Base-by-base conservation (phyloP, 2,113 vertebrate genomes). In the Junco hyemalis region DNA sequence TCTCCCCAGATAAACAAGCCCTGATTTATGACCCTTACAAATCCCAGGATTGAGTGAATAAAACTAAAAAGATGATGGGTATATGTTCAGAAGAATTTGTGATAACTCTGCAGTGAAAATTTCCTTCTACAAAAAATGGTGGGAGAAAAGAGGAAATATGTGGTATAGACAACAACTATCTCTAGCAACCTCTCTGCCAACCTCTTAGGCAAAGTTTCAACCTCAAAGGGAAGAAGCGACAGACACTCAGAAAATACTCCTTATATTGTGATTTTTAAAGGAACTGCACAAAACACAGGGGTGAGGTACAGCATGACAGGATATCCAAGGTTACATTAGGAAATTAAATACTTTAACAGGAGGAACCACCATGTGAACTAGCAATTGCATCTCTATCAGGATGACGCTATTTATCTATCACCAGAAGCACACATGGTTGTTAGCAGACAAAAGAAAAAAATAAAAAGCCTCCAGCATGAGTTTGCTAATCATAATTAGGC, bases 321-420 rank as follows among this genome's bases (percentile, higher is more conserved):
- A 70, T 38, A 51, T 5, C 6, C 19, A 64, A 35, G 47, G 35
- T 72, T 63, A 69, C 5, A 19, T 28, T 47, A 47, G n/a, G 54
- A 88, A 94, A 90, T 29, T 0, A 92, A 81, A 42, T 78, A 47
- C 35, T 95, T 82, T 29, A 64, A 88, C 70, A 74, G 51, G 54
- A 65, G 63, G 78, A 87, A 44, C 9, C 1, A 8, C 72, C n/a
- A 26, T 19, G 40, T 40, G 76, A 93, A 94, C 26, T 68, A 74
- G 45, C 72, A 94, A 68, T 80, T 45, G 47, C 38, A 22, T 82
- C 59, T 81, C 82, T 44, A 64, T 90, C 90, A 74, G 68, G 44
- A 11, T 54, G 35, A 68, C 86, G 68, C 74, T 93, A 82, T 90
- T 94, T 96, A 86, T 92, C 78, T 81, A 42, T 48, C 85, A 92